phyloP scores from a whole-genome alignment of 2,888 invertebrate species.

The Sphaerophoria rueppellii region DNA sequence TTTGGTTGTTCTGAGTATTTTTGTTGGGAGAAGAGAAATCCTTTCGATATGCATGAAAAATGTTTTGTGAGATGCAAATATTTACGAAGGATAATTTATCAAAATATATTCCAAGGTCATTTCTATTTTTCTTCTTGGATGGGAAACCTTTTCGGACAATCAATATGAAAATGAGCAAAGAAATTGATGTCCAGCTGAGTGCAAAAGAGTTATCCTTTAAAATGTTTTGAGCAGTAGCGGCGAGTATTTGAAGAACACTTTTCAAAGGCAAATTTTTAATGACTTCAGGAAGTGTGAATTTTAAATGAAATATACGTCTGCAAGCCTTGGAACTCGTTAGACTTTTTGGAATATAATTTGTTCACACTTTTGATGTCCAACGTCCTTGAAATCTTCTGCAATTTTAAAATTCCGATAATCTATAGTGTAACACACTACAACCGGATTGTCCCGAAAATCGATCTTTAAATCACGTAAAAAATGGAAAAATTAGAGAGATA shows the following conservation, averaged over 20 bases:
- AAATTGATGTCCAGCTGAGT: conserved; percentile 56
- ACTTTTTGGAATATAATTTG: neutral
- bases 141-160: conserved; percentile 2
- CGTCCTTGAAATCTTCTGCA: neutral
- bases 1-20: conserved; percentile 6
- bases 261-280: conserved; percentile 5
- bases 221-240: neutral
- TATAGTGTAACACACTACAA: too few relatives aligned
- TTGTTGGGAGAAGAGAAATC: conserved; percentile 41
- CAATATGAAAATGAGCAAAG: neutral
- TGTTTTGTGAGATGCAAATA: conserved; percentile 66
- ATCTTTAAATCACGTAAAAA: too few relatives aligned
- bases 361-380: neutral
- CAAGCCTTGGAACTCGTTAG: conserved; percentile 6
- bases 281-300: conserved; percentile 8
- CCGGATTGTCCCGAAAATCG: too few relatives aligned
- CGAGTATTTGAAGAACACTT: neutral
- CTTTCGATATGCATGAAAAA: conserved; percentile 66
- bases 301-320: neutral
- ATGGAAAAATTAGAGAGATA: too few relatives aligned
- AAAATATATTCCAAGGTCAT: conserved; percentile 67
- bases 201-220: conserved; percentile 56
- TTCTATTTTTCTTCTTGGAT: neutral
- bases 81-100: conserved; percentile 68
- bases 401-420: neutral